Evolutionary conservation across 2,888 invertebrate genomes (phyloP), one percentile per base, ranked within the genome.

Genomic region (Oligia strigilis): DNA sequence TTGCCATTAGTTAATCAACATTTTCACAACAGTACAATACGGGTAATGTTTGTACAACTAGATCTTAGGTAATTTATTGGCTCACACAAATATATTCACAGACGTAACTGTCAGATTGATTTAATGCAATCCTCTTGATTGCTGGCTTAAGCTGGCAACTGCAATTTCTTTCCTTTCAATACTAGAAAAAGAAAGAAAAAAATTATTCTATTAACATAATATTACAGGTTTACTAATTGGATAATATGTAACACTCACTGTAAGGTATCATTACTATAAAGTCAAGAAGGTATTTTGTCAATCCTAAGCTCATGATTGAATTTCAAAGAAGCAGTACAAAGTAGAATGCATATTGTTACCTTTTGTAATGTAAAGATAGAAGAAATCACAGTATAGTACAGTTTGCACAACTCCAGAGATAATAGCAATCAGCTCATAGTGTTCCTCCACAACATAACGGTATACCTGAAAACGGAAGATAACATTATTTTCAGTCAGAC

Each of bases 321-420:
- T 86, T 88, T 86, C 60, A 72, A 78, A 66, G 75, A 70, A 86
- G 60, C 76, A 75, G 69, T 75, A 85, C 69, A 79, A 78, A 78
- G 49, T 81, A 60, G 52, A 67, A 52, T 72, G 36, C 64, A 70
- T 65, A 78, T 76, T 82, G 91, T 95, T 95, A 98, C 99, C 99
- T 99, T 99, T 99, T 95, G 99, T 99, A 96, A 99, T 98, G 97
- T 99, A 99, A 90, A 99, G 98, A 97, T 99, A 99, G 98, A 99
- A 99, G 98, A 99, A 99, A 97, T 99, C 99, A 97, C 99, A 99
- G 97, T 99, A 99, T 83, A 99, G 97, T 81, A 99, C 98, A 70
- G 99, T 99, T 97, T 99, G 99, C 80, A 99, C 99, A 91, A 99
- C 97, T 83, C 99, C 99, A 90, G 99, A 99, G 74, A 99, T 98